Evolutionary conservation across 2,797 vertebrate species (phyloP), one percentile per base, ranked within the genome.

Genomic region (Bradypus variegatus): DNA sequence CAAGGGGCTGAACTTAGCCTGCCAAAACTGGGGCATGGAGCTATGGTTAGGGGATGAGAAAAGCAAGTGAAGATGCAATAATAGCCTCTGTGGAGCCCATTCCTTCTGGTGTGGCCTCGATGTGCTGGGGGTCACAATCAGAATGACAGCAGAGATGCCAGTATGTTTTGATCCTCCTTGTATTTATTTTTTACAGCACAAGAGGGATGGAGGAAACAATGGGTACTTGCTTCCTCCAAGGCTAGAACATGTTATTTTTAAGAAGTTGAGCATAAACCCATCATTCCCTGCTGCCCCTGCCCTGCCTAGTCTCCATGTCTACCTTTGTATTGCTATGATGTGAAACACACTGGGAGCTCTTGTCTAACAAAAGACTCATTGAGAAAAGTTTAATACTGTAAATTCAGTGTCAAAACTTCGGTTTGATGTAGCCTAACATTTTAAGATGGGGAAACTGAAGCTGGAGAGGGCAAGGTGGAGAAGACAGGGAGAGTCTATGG

Each of bases 381-480:
- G 65, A 88, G 67, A 73, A 73, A 48, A 2, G 2, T 38, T 53
- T 7, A 21, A 14, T 21, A 38, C 21, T 80, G 31, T 38, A 31
- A 50, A 31, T n/a, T 89, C 55, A 50, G 27, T 9, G 16, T 16
- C 27, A 50, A 67, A 82, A 7, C 64, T 94, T 55, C 67, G 70
- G 29, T 70, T 79, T 55, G 36, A 58, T 29, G 45, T 5, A 55
- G 23, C 48, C 36, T 5, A 16, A 8, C 10, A 50, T 6, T 73
- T 58, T 79, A 69, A 83, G 76, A 38, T 64, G n/a, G 29, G 62
- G 67, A 55, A 86, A 55, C 80, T 21, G 62, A 90, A 27, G 69
- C 29, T 33, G 69, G 60, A 85, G 55, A 82, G 48, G 29, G 65
- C 3, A n/a, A 70, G 41, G 13, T 5, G 9, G 29, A 11, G 16